Evolutionary conservation across 2,888 invertebrate species (phyloP).

Genomic region (Artemia sinica): DNA sequence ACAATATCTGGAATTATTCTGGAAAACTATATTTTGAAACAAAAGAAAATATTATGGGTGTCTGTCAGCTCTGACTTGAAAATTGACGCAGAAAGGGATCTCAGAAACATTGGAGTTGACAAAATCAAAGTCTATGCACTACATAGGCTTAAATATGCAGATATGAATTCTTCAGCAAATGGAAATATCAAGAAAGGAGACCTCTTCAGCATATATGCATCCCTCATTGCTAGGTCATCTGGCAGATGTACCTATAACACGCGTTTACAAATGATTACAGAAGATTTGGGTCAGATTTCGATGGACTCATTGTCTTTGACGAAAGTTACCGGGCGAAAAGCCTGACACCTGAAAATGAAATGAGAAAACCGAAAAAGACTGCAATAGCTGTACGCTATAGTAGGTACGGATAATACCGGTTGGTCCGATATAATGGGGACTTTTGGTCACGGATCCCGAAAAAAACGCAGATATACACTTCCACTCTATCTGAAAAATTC

Average conservation of each 20-base stretch:
- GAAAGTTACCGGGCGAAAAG: constrained; percentile 43
- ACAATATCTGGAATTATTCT: constrained; percentile 48
- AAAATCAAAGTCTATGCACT: constrained; percentile 70
- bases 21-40: constrained; percentile 83
- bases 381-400: constrained; percentile 35
- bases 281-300: constrained; percentile 39
- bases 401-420: too few species aligned
- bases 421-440: too few species aligned
- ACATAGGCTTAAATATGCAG: constrained; percentile 48
- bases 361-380: constrained; percentile 39
- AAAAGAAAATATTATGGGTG: constrained; percentile 93
- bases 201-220: constrained; percentile 31
- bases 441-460: too few species aligned
- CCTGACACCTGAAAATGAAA: constrained; percentile 36
- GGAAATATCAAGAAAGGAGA: too few species aligned
- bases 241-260: constrained; percentile 33
- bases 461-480: too few species aligned
- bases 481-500: too few species aligned
- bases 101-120: constrained; percentile 79
- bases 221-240: constrained; percentile 39
- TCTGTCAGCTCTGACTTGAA: constrained; percentile 96
- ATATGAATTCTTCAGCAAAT: neutral
- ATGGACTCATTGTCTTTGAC: constrained; percentile 39
- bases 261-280: constrained; percentile 38
- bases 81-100: constrained; percentile 91